Evolutionary conservation across 2,113 vertebrate genomes (phyloP).

Genomic region (Cyanoderma ruficeps): DNA sequence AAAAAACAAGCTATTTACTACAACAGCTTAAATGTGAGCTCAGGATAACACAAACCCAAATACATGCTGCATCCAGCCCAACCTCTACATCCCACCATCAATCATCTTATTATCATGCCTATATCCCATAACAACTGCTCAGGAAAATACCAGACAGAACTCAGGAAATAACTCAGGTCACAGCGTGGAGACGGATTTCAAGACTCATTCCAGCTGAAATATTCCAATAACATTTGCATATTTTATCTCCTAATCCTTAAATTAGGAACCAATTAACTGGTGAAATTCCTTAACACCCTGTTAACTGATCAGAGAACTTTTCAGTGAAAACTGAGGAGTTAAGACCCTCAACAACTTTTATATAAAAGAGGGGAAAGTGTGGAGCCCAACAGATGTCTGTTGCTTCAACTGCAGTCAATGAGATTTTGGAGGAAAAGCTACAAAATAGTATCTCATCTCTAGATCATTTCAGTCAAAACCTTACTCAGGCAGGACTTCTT

Average conservation of each 20-base stretch:
- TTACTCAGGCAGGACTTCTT: background rate
- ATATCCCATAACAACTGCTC: background rate
- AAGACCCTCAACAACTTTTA: background rate
- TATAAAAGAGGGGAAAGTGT: background rate
- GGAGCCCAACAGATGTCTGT: background rate
- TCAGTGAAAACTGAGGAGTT: background rate
- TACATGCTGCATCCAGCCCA: background rate
- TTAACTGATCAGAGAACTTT: background rate
- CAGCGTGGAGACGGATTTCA: background rate
- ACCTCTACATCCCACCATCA: background rate
- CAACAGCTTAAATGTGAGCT: conserved; percentile 29
- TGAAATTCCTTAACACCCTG: background rate
- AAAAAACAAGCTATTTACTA: conserved; percentile 50
- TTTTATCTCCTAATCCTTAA: background rate
- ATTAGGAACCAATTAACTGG: background rate
- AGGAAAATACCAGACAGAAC: background rate
- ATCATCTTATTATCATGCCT: background rate
- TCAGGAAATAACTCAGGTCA: background rate
- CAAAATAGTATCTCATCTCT: background rate
- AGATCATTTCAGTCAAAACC: background rate
- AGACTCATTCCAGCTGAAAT: background rate
- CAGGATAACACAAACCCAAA: conserved; percentile 17
- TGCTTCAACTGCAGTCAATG: background rate
- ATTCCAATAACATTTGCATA: background rate
- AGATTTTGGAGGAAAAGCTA: background rate